Evolutionary conservation across 2,797 vertebrate genomes (phyloP).

Genomic region (Lacerta viridis): DNA sequence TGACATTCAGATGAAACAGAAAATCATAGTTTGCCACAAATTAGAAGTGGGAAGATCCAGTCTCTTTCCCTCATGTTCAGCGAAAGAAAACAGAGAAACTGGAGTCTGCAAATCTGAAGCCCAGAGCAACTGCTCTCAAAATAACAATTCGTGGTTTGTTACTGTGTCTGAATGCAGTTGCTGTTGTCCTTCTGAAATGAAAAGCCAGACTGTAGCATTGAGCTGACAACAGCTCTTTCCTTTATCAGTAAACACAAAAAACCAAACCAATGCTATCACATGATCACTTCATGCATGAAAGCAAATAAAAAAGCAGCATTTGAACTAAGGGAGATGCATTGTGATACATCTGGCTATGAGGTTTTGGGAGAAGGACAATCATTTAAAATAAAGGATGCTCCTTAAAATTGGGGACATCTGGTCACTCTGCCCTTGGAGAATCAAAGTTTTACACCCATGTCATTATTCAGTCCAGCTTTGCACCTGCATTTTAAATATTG

Average conservation of each 20-base stretch:
- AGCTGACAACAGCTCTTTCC: not conserved
- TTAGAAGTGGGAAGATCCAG: not conserved
- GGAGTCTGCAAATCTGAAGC: not conserved
- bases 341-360: not conserved
- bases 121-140: not conserved
- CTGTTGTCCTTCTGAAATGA: not conserved
- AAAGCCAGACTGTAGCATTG: not conserved
- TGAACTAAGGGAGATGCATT: not conserved
- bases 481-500: constrained; percentile 3
- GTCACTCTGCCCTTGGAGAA: not conserved
- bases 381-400: not conserved
- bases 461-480: constrained; percentile 1
- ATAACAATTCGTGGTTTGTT: not conserved
- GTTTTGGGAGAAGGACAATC: not conserved
- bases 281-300: not conserved
- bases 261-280: not conserved
- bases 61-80: not conserved
- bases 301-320: not conserved
- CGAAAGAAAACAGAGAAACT: not conserved
- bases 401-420: constrained; percentile 23
- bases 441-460: not conserved
- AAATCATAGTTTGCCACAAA: not conserved
- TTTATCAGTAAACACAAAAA: not conserved
- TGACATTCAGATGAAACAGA: not conserved
- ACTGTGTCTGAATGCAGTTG: not conserved